Base-by-base conservation (phyloP, 2,113 vertebrate genomes). In the Callipepla squamata region DNA sequence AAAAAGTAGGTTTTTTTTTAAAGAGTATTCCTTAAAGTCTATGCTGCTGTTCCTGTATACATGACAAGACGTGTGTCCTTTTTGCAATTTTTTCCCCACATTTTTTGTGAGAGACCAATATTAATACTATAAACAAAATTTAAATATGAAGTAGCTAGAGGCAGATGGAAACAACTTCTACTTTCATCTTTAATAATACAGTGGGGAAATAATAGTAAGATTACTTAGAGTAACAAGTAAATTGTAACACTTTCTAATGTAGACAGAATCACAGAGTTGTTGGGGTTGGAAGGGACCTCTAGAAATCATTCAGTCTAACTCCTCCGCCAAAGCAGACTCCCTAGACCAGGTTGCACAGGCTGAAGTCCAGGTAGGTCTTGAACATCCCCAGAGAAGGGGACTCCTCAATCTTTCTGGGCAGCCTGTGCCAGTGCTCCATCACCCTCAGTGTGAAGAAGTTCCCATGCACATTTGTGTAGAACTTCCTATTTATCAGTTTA, bases 1-100 rank as follows among this genome's bases (percentile, higher is more conserved):
- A 66, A 91, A 73, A 8, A 0, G 0, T 17, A 28, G 0, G 0
- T 38, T 73, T 76, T 91, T 59, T 80, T 15, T 6, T 44, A 3
- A 3, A 32, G 44, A 9, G 4, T 62, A 1, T 1, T 57, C 45
- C 48, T 59, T 82, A 32, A 70, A 58, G 6, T 38, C 22, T 0
- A 0, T 38, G 11, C 47, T 69, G 17, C 5, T n/a, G 7, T 61
- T 79, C 11, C 22, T 44, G 14, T 66, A 22, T 40, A 26, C 8
- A 13, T 40, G 58, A 18, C 20, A 62, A 57, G 30, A 30, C 34
- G 42, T 50, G 0, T 51, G 2, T 85, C 8, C 84, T 30, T 8
- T 0, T 10, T 90, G 34, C 7, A 4, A 57, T 84, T 76, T 84
- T 9, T 86, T 80, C 20, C 16, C 13, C 1, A 1, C 51, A 2